Conservation (phyloP, 2,113 vertebrate species). For the Rhea pennata region DNA sequence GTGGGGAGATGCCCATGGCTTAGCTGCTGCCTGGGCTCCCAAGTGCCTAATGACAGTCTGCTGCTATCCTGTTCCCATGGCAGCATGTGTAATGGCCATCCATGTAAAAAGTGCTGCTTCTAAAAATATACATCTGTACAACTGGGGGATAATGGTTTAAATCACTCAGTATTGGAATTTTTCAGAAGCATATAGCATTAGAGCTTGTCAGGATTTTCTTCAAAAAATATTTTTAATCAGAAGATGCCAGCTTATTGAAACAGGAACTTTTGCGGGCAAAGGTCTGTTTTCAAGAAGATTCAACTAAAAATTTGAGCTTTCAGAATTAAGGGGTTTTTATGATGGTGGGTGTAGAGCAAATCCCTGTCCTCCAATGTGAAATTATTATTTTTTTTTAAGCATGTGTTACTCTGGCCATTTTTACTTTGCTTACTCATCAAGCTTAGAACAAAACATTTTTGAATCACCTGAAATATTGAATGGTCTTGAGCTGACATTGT, state of each 20-base stretch:
- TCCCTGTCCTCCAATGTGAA: background rate
- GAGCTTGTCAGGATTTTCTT: background rate
- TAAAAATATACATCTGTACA: background rate
- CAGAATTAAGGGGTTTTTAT: background rate
- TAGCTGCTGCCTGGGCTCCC: background rate
- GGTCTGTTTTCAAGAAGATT: background rate
- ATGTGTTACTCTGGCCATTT: background rate
- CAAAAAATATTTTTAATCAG: background rate
- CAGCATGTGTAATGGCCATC: background rate
- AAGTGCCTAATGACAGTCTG: background rate
- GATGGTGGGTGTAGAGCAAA: background rate
- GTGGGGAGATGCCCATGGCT: background rate
- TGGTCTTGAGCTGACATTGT: background rate
- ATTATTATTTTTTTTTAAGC: background rate
- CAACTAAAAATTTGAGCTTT: background rate
- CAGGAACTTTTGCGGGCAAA: rapidly evolving
- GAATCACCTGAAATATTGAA: background rate
- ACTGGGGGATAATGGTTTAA: background rate
- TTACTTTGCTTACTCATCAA: background rate
- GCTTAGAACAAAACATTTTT: background rate
- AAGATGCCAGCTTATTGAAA: background rate
- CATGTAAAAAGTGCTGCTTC: background rate
- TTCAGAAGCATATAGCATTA: background rate
- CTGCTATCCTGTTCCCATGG: background rate
- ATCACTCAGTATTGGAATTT: background rate